Evolutionary conservation across 2,888 invertebrate genomes (phyloP).

Genomic region (Rhyacophila evoluta): DNA sequence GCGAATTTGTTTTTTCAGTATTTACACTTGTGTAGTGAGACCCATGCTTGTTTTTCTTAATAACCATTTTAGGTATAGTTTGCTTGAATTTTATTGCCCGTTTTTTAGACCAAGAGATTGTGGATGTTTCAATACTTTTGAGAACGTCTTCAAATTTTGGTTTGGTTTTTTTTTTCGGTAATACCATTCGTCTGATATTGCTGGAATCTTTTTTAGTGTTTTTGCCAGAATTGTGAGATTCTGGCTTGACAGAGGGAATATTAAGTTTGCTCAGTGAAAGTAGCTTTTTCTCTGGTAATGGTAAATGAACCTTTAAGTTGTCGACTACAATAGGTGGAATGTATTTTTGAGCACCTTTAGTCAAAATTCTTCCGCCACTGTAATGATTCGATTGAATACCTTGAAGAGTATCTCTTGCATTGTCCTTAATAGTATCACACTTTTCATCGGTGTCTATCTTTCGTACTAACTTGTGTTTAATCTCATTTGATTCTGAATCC

Average conservation of each 20-base stretch:
- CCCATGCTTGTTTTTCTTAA: constrained; percentile 66
- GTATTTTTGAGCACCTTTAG: constrained; percentile 69
- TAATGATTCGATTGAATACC: background rate
- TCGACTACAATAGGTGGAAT: constrained; percentile 66
- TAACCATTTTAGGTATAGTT: constrained; percentile 66
- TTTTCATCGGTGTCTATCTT: background rate
- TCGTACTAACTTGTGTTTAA: background rate
- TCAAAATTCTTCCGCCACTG: constrained; percentile 58
- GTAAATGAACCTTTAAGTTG: constrained; percentile 66
- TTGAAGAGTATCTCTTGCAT: background rate
- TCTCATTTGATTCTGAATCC: background rate
- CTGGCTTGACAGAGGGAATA: background rate
- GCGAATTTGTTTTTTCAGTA: constrained; percentile 59
- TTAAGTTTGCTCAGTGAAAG: constrained; percentile 57
- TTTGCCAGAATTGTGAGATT: constrained; percentile 53
- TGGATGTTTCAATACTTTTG: constrained; percentile 64
- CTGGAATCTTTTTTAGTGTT: constrained; percentile 39
- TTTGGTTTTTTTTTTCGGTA: constrained; percentile 62
- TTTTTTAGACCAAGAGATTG: constrained; percentile 38
- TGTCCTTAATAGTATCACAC: too few species aligned
- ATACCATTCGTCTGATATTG: constrained; percentile 35
- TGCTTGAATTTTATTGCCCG: constrained; percentile 45
- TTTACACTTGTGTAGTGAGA: constrained; percentile 66
- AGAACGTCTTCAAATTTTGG: constrained; percentile 70
- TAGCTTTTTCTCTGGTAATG: constrained; percentile 65